Base-by-base conservation (phyloP, 2,113 vertebrate genomes). In the Corvus hawaiiensis region DNA sequence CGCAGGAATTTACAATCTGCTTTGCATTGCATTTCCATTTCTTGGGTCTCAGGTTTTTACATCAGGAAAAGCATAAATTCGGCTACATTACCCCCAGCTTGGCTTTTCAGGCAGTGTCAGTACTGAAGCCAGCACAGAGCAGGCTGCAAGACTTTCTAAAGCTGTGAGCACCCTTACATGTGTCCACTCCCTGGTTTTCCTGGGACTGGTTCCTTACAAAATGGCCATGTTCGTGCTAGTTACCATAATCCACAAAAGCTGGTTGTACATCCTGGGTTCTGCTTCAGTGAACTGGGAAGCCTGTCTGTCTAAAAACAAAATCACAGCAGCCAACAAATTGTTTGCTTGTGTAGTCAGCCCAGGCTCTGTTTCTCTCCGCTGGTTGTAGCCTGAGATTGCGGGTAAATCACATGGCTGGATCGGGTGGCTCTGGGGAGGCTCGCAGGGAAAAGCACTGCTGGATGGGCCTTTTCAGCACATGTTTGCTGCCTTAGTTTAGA, bases 11-110 rank as follows among this genome's bases (percentile, higher is more conserved):
- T 83, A 68, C 82, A 56, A 3, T 23, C 49, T 61, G 23, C 66
- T 97, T 93, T 83, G 59, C 75, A 72, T 93, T 41, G 46, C 16
- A 14, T 80, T 95, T 94, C 68, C 55, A 62, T 87, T 88, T 73
- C 79, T 83, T 66, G 88, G 22, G 51, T 94, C 58, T 16, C 49
- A 44, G 77, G 58, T 83, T 93, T 91, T 91, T 83, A 49, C 41
- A 79, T 81, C 37, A 66, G 17, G 67, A 41, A 72, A 75, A 91
- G 28, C 32, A 61, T 41, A 68, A 41, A 73, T 78, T 27, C 3
- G 0, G 62, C 48, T 72, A 1, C 22, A 11, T 48, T 51, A 9
- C 13, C 43, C 58, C 26, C 27, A 68, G n/a, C 18, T 59, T 89
- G 90, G 39, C 56, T 87, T 84, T 55, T 37, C 52, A 69, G 68